Percentiles rank a stretch among this genome's conserved stretches.
phyloP scores from a whole-genome alignment of 2,113 vertebrate species.

The Hipposideros armiger region DNA sequence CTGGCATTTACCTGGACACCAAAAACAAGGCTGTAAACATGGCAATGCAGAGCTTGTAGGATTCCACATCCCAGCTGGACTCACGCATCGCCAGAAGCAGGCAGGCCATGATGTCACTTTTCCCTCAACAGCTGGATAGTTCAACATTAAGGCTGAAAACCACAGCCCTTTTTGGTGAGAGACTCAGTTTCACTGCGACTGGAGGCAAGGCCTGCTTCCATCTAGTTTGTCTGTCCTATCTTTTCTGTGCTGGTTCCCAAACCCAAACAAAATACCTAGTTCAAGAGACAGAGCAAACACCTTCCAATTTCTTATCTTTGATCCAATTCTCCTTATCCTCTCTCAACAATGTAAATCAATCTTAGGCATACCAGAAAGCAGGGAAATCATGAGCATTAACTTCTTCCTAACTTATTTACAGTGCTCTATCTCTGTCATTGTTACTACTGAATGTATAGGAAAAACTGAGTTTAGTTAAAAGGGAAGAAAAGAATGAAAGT shows the following conservation, averaged over 20 bases:
- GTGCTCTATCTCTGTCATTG: background rate
- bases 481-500: constrained; percentile 41
- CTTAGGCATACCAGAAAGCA: background rate
- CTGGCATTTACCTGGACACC: constrained; percentile 69
- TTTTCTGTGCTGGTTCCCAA: constrained; percentile 66
- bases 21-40: constrained; percentile 72
- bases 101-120: constrained; percentile 23
- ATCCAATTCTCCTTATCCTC: background rate
- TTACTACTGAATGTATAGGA: background rate
- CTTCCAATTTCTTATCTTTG: constrained; percentile 6
- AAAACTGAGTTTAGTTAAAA: constrained; percentile 59
- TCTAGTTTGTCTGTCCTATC: constrained; percentile 72
- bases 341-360: constrained; percentile 23
- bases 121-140: background rate
- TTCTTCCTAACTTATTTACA: background rate
- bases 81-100: constrained; percentile 16
- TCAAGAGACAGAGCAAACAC: constrained; percentile 29
- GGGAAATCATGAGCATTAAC: constrained; percentile 30
- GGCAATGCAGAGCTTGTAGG: constrained; percentile 40
- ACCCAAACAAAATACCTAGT: constrained; percentile 52
- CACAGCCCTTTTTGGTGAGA: constrained; percentile 68
- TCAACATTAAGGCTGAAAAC: constrained; percentile 52
- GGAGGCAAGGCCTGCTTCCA: constrained; percentile 31
- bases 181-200: constrained; percentile 75
- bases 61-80: background rate